phyloP scores from a whole-genome alignment of 1,140 invertebrate species.

The Aplysia californica region DNA sequence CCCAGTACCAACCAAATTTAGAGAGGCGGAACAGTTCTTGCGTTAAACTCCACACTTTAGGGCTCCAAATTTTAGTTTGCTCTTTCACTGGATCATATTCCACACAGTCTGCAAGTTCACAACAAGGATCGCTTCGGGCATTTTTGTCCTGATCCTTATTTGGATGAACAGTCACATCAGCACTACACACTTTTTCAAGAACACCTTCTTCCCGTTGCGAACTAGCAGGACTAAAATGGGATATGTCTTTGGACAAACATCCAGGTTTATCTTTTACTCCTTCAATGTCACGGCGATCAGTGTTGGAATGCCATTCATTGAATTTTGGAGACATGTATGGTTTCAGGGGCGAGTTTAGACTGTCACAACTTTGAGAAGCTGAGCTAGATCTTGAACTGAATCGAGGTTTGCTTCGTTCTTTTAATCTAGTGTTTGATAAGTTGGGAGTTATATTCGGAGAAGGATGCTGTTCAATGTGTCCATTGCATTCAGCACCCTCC shows the following conservation, averaged over 20 bases:
- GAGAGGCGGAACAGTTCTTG: conserved; percentile 73
- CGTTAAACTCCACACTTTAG: conserved; percentile 67
- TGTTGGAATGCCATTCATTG: conserved; percentile 53
- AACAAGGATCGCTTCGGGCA: conserved; percentile 7
- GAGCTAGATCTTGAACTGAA: conserved; percentile 34
- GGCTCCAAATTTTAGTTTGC: conserved; percentile 28
- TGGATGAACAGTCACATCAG: not conserved
- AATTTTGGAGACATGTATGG: conserved; percentile 48
- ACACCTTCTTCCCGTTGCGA: too few species aligned
- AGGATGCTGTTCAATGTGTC: conserved; percentile 33
- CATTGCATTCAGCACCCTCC: conserved; percentile 34
- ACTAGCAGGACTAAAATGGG: conserved; percentile 51
- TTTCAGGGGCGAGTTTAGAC: conserved; percentile 47
- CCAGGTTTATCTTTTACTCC: conserved; percentile 52
- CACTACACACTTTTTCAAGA: too few species aligned
- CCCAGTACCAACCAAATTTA: conserved; percentile 78
- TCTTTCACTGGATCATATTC: conserved; percentile 26
- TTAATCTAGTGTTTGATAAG: conserved; percentile 5
- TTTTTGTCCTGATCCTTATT: conserved; percentile 19
- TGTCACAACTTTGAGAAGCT: conserved; percentile 54
- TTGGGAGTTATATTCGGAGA: conserved; percentile 19
- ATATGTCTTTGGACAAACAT: conserved; percentile 57
- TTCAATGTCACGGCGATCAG: conserved; percentile 43
- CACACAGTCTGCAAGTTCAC: conserved; percentile 24
- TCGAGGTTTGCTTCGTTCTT: not conserved